phyloP scores from a whole-genome alignment of 1,140 invertebrate species.

The Cotesia vestalis region DNA sequence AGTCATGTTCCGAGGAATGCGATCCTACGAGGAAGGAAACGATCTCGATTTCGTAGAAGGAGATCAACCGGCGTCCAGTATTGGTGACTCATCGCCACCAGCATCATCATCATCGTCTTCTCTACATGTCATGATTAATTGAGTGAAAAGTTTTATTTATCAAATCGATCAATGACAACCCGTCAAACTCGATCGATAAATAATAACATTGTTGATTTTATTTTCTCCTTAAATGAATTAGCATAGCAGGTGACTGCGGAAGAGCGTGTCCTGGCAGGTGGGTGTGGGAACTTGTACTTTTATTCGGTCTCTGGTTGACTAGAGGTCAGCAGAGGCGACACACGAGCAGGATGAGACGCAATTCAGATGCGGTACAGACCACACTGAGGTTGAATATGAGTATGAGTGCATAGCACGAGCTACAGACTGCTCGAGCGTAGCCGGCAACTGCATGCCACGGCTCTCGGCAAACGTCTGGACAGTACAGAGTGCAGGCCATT shows the following conservation, averaged over 20 bases:
- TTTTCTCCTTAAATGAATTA: too few relatives aligned
- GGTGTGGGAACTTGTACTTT: constrained; percentile 28
- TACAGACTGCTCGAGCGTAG: constrained; percentile 3
- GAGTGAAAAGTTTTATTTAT: too few relatives aligned
- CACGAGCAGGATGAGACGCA: too few relatives aligned
- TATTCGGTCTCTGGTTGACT: neutral
- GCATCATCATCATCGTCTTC: too few relatives aligned
- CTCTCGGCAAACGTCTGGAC: constrained; percentile 38
- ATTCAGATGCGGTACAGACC: too few relatives aligned
- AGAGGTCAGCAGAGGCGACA: neutral
- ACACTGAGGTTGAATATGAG: too few relatives aligned
- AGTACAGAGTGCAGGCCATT: constrained; percentile 44
- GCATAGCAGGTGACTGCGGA: constrained; percentile 22
- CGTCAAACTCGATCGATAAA: too few relatives aligned
- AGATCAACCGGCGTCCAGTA: neutral
- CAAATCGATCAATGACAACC: too few relatives aligned
- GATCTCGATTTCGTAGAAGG: constrained; percentile 18
- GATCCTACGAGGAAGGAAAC: constrained; percentile 40
- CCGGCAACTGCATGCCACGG: constrained; percentile 15
- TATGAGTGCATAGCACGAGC: neutral
- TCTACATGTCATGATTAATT: too few relatives aligned
- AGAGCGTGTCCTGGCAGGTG: constrained; percentile 30
- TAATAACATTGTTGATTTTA: too few relatives aligned
- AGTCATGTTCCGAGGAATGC: constrained; percentile 41
- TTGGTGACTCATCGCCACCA: too few relatives aligned